These are phyloP conservation scores for Valencia hispanica DNA, from an alignment of 2,797 vertebrate genomes.

Conservation along the genomic window DNA sequence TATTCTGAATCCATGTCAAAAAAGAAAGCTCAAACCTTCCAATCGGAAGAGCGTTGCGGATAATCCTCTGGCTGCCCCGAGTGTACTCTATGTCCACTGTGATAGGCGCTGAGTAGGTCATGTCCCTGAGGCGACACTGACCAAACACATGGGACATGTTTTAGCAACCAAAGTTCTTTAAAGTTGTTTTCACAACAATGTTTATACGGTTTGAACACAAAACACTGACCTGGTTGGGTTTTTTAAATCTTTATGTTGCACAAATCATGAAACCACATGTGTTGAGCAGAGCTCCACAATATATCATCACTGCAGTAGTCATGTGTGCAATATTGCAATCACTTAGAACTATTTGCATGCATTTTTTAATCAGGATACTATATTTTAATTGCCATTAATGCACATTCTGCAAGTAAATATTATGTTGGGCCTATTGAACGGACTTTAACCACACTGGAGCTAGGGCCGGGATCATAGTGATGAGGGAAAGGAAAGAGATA, in stretches of 20 bases:
- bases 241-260: background rate
- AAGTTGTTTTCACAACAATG: background rate
- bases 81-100: slow-evolving; percentile 99
- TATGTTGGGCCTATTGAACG: background rate
- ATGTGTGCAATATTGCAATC: too few relatives aligned
- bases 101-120: slow-evolving; percentile 96
- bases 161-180: background rate
- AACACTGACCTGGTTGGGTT: background rate
- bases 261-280: background rate
- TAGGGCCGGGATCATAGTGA: background rate
- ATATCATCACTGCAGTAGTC: background rate
- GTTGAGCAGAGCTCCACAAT: background rate
- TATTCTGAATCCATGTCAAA: background rate
- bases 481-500: too few relatives aligned
- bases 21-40: slow-evolving; percentile 83
- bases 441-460: background rate
- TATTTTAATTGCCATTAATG: too few relatives aligned
- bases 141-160: background rate
- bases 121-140: slow-evolving; percentile 96
- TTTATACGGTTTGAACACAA: background rate
- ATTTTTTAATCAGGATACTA: too few relatives aligned
- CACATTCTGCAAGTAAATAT: too few relatives aligned
- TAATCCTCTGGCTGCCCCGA: slow-evolving; percentile 96
- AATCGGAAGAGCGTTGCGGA: slow-evolving; percentile 94
- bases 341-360: too few relatives aligned